Conservation (phyloP, 2,888 invertebrate species). For the Brenthis daphne region DNA sequence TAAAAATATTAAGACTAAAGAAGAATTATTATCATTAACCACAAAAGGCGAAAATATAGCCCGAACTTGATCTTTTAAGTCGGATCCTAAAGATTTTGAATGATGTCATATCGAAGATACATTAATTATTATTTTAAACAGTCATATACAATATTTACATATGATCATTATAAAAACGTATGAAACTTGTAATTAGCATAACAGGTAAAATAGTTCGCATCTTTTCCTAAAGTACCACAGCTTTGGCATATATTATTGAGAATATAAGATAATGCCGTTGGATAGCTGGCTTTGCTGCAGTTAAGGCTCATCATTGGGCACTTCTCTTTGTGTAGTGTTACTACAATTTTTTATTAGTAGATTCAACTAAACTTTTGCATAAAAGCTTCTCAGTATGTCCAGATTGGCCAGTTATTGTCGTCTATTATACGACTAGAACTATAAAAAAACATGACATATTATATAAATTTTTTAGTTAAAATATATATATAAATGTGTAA, state of each 20-base stretch:
- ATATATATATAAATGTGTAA: too few species aligned
- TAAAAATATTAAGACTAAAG: too few species aligned
- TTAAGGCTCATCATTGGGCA: background rate
- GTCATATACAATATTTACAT: constrained; percentile 24
- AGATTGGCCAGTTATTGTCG: too few species aligned
- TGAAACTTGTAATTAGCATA: constrained; percentile 27
- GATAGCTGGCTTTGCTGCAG: constrained; percentile 17
- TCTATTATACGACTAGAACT: too few species aligned
- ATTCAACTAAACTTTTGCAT: too few species aligned
- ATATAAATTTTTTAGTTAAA: too few species aligned
- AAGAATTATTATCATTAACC: too few species aligned
- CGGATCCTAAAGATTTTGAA: background rate
- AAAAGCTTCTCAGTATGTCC: too few species aligned
- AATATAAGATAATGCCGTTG: constrained; percentile 8
- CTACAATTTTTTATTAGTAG: too few species aligned
- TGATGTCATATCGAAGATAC: constrained; percentile 6
- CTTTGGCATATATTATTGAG: background rate
- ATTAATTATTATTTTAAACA: constrained; percentile 26
- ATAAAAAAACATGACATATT: too few species aligned
- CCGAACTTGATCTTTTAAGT: background rate
- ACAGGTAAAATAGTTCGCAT: constrained; percentile 22
- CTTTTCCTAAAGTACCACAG: constrained; percentile 9
- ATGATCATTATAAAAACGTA: constrained; percentile 28
- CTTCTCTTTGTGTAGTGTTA: too few species aligned
- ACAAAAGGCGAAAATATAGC: too few species aligned